Percentiles rank a stretch among this genome's conserved stretches.
These are phyloP conservation scores for Patiria pectinifera DNA, from an alignment of 53 echinoderm and acorn worm genomes.

Conservation along the genomic window DNA sequence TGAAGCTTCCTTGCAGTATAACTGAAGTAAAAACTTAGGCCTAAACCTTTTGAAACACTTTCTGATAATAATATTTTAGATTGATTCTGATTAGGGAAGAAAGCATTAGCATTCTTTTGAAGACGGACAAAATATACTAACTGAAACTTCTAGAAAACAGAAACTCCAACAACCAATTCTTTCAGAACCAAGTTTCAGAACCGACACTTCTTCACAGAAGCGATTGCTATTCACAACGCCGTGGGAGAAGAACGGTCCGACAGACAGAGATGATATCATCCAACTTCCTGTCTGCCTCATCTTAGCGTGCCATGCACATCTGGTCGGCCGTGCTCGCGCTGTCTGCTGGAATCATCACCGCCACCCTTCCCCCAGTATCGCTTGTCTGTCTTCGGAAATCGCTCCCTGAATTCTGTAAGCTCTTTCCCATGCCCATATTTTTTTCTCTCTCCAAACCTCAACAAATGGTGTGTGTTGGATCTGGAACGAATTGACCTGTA, in stretches of 20 bases:
- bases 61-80: too few relatives aligned
- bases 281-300: background rate
- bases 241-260: background rate
- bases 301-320: background rate
- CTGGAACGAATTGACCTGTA: background rate
- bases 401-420: background rate
- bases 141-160: too few relatives aligned
- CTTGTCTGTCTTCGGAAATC: background rate
- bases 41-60: too few relatives aligned
- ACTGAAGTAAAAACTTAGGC: too few relatives aligned
- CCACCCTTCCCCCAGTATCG: background rate
- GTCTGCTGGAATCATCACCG: background rate
- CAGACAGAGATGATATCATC: background rate
- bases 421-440: background rate
- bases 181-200: too few relatives aligned
- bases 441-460: background rate
- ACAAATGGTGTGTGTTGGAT: background rate
- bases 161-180: too few relatives aligned
- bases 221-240: too few relatives aligned
- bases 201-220: too few relatives aligned
- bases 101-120: too few relatives aligned
- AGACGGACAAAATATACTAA: too few relatives aligned
- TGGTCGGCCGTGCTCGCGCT: background rate
- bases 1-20: too few relatives aligned
- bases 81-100: too few relatives aligned